Evolutionary conservation across 2,888 invertebrate species (phyloP).

Genomic region (Phengaris arion): DNA sequence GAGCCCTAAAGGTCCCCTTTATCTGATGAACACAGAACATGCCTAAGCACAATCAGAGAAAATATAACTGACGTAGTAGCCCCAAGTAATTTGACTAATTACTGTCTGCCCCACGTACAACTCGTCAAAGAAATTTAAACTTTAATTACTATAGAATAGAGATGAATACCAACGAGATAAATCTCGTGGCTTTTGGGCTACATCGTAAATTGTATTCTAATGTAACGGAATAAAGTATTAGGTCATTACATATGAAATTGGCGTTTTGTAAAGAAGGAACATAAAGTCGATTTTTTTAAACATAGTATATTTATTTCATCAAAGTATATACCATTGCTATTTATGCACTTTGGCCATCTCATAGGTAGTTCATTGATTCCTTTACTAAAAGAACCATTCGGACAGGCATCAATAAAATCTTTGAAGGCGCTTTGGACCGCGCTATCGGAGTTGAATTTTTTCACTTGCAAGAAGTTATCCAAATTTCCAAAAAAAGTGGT

Average conservation of each 20-base stretch:
- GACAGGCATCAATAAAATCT: no score
- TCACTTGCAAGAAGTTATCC: no score
- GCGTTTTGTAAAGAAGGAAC: no score
- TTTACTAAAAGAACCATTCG: no score
- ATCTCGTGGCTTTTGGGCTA: background rate
- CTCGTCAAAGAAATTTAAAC: slow-evolving; percentile 1
- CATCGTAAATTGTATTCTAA: background rate
- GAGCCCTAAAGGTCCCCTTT: background rate
- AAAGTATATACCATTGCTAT: no score
- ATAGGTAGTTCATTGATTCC: no score
- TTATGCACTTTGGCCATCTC: no score
- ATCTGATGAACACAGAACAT: slow-evolving; percentile 7
- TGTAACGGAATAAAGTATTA: background rate
- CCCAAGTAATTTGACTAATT: slow-evolving; percentile 69
- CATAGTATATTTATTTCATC: no score
- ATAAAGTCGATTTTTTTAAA: no score
- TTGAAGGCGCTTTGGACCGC: no score
- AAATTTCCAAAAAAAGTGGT: no score
- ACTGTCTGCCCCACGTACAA: slow-evolving; percentile 33
- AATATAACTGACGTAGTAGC: slow-evolving; percentile 42
- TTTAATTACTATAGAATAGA: background rate
- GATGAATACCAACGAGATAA: background rate
- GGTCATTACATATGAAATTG: background rate
- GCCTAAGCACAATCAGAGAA: slow-evolving; percentile 38
- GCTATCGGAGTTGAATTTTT: no score